phyloP scores from a whole-genome alignment of 2,797 vertebrate genomes.

The Sebastiscus albofasciatus region DNA sequence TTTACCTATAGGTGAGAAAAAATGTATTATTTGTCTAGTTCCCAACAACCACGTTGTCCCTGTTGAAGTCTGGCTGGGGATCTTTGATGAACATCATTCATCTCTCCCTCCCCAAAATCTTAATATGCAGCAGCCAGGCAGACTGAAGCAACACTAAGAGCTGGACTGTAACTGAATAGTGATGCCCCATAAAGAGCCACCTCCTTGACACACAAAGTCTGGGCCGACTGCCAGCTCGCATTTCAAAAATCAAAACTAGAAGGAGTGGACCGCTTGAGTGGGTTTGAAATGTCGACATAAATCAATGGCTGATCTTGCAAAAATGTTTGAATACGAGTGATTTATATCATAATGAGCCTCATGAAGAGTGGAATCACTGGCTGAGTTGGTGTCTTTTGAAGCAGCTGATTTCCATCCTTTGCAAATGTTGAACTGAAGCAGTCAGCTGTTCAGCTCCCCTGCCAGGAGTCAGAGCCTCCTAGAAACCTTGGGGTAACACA shows the following conservation, averaged over 20 bases:
- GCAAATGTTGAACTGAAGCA: slow-evolving; percentile 7
- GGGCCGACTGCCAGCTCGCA: background rate
- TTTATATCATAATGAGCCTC: slow-evolving; percentile 1
- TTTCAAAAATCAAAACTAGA: slow-evolving; percentile 18
- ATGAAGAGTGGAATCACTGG: slow-evolving; percentile 1
- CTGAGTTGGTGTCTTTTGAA: slow-evolving; percentile 27
- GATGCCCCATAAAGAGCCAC: slow-evolving; percentile 4
- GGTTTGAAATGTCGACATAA: slow-evolving; percentile 6
- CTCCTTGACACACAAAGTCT: background rate
- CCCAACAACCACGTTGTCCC: background rate
- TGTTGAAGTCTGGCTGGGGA: background rate
- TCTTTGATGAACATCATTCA: background rate
- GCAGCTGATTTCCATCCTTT: slow-evolving; percentile 32
- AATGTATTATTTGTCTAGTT: background rate
- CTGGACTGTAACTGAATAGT: background rate
- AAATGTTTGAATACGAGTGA: slow-evolving; percentile 14
- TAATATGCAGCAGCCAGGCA: background rate
- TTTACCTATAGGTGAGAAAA: background rate
- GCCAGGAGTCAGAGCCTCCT: background rate
- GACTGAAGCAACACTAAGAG: background rate
- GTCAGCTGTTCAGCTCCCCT: slow-evolving; percentile 15
- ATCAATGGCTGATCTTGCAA: slow-evolving; percentile 1
- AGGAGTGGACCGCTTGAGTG: background rate
- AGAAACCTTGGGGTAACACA: slow-evolving; percentile 4
- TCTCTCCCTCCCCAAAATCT: background rate